phyloP scores from a whole-genome alignment of 2,797 vertebrate genomes.

The Masticophis lateralis region DNA sequence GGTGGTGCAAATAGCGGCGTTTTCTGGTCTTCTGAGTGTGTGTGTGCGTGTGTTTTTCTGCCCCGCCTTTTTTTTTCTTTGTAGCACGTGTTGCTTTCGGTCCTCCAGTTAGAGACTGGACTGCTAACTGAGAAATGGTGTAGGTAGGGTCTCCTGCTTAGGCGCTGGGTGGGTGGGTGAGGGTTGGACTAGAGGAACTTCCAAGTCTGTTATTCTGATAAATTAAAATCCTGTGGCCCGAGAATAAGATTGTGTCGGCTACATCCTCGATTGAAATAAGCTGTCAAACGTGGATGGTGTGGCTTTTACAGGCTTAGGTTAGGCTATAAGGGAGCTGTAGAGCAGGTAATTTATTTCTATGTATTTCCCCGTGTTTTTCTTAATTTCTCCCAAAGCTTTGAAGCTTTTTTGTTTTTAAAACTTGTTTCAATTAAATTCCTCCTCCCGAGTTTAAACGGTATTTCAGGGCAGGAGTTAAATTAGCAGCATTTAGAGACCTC shows the following conservation, averaged over 20 bases:
- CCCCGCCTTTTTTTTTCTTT: rapidly evolving
- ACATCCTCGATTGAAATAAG: background rate
- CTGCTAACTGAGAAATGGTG: background rate
- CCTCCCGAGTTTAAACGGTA: background rate
- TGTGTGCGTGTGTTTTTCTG: no score
- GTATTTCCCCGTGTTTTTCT: background rate
- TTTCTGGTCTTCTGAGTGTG: no score
- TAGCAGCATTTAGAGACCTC: background rate
- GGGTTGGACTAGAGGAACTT: background rate
- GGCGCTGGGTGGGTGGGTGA: no score
- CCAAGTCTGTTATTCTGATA: background rate
- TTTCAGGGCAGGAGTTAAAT: background rate
- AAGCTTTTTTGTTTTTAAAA: background rate
- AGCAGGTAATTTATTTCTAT: background rate
- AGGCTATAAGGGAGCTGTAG: background rate
- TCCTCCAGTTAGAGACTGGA: background rate
- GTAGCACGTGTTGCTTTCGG: slow-evolving; percentile 7
- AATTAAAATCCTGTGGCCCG: background rate
- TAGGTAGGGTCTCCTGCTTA: background rate
- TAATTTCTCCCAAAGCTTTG: background rate
- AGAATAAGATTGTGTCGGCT: background rate
- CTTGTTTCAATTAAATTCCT: background rate
- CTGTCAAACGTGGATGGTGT: background rate
- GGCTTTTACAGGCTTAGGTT: background rate
- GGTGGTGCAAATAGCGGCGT: no score